phyloP scores from a whole-genome alignment of 2,797 vertebrate genomes.

The Bucorvus abyssinicus region DNA sequence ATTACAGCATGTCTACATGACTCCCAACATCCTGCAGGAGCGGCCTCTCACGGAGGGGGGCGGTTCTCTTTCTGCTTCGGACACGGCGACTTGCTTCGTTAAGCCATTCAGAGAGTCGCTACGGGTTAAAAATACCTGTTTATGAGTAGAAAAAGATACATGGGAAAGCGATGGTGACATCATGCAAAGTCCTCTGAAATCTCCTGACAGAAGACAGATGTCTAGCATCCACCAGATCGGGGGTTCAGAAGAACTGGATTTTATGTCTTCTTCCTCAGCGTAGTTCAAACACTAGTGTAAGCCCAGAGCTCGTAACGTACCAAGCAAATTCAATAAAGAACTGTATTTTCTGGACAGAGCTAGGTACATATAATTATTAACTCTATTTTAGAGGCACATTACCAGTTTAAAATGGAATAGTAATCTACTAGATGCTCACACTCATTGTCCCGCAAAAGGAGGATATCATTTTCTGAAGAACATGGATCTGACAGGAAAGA shows the following conservation, averaged over 20 bases:
- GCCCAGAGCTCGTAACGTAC: neutral
- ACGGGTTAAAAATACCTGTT: neutral
- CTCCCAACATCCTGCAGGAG: neutral
- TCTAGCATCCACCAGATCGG: rapidly evolving
- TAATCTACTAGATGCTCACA: neutral
- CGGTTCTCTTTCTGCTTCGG: neutral
- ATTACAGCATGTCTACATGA: neutral
- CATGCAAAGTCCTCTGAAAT: neutral
- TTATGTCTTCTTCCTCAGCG: neutral
- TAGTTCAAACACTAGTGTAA: neutral
- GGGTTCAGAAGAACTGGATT: neutral
- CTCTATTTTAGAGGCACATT: neutral
- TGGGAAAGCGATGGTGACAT: neutral
- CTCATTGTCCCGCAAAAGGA: neutral
- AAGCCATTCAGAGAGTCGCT: neutral
- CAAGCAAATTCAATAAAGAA: neutral
- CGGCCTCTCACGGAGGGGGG: neutral
- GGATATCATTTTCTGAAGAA: neutral
- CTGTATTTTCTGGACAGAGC: neutral
- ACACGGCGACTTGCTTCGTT: neutral
- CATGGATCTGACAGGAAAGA: neutral
- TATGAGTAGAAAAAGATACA: neutral
- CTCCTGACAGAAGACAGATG: neutral
- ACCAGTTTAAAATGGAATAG: neutral
- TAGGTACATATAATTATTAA: neutral